Base-by-base conservation (phyloP, 2,797 vertebrate genomes). In the Neosilurus hyrtlii region DNA sequence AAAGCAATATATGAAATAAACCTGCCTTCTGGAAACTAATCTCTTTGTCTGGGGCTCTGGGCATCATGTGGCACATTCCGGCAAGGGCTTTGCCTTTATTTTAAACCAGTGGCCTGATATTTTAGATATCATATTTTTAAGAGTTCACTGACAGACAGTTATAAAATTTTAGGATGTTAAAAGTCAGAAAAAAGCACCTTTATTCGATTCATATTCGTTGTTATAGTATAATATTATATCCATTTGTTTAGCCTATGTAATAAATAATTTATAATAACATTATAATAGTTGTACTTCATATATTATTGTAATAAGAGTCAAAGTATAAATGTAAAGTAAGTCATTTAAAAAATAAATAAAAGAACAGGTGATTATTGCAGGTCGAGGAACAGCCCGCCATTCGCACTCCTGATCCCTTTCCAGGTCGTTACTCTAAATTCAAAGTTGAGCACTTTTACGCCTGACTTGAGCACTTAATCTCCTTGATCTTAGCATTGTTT, bases 391-490 rank as follows among this genome's bases (percentile, higher is more conserved):
- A 85, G 49, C 37, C 26, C 37, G 51, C 30, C 16, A 10, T 82
- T 68, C 57, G 7, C 84, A 73, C 59, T 24, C 80, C 51, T 51
- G 30, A 81, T 68, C 73, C 63, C 79, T 65, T 18, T n/a, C 54
- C 11, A 9, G 15, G 35, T 22, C 4, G 26, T 30, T 61, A 61
- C 67, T 81, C 4, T 16, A 63, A 52, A 68, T 61, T 14, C 22
- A 61, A 70, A 76, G 16, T 68, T 43, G 6, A 74, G 52, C 20
- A 61, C 35, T 26, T 79, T 66, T 51, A 26, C 15, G 24, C 37
- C 67, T 57, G 18, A 67, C 52, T 70, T 22, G n/a, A 74, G 10
- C 57, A 30, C 49, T 72, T 56, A 68, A 49, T 35, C 65, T 71
- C 57, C 20, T 83, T 79, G 24, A 81, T 81, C 72, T 76, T 68